Percentiles rank a stretch among this genome's conserved stretches.
Conservation (phyloP, 2,888 invertebrate species). For the Sesamia inferens region DNA sequence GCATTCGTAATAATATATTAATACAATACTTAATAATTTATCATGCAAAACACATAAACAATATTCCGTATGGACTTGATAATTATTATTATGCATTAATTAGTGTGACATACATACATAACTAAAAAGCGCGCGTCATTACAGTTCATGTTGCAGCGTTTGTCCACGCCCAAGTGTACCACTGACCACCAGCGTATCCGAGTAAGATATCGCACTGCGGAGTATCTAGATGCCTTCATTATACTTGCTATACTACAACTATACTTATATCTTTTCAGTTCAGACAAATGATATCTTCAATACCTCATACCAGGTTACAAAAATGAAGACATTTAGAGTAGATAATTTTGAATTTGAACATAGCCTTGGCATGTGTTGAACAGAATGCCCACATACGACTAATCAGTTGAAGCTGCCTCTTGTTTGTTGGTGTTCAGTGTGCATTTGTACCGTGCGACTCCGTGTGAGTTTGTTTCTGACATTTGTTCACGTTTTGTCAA, state of each 20-base stretch:
- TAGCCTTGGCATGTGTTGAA: conserved; percentile 81
- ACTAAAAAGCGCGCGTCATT: conserved; percentile 86
- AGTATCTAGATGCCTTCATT: conserved; percentile 81
- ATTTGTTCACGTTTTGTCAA: conserved; percentile 23
- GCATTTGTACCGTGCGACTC: conserved; percentile 76
- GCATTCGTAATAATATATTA: conserved; percentile 4
- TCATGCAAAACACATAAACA: background rate
- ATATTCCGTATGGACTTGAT: conserved; percentile 8
- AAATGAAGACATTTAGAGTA: conserved; percentile 81
- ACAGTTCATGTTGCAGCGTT: conserved; percentile 97
- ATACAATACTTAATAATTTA: background rate
- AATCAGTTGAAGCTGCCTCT: conserved; percentile 79
- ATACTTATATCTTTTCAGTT: conserved; percentile 33
- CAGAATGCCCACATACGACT: conserved; percentile 77
- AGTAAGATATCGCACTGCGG: conserved; percentile 92
- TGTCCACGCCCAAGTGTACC: conserved; percentile 95
- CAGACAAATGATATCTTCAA: conserved; percentile 40
- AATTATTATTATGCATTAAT: conserved; percentile 13
- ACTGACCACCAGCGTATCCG: conserved; percentile 96
- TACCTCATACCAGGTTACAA: conserved; percentile 47
- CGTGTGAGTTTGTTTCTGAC: conserved; percentile 72
- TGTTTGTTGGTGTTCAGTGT: conserved; percentile 89
- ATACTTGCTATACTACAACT: conserved; percentile 33
- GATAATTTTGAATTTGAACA: conserved; percentile 64
- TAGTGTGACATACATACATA: conserved; percentile 46